Percentiles rank a stretch among this genome's conserved stretches.
These are phyloP conservation scores for Pipistrellus pipistrellus DNA, from an alignment of 2,797 vertebrate species.

Conservation along the genomic window DNA sequence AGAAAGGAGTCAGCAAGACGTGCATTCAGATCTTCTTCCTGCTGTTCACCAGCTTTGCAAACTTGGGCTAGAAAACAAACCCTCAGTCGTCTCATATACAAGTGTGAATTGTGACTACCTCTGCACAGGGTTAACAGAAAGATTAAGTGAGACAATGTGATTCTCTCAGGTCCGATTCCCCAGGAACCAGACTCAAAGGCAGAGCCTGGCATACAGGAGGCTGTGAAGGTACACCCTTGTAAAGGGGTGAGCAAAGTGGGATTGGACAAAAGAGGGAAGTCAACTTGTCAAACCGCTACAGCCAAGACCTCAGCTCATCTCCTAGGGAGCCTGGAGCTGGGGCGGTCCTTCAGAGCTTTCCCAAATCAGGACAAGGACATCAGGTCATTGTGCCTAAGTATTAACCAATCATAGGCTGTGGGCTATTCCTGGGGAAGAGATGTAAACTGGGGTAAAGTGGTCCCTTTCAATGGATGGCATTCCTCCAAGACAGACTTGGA, in stretches of 20 bases:
- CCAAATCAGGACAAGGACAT: neutral
- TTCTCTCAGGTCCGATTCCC: neutral
- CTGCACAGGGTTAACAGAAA: neutral
- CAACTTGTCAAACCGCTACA: rapidly evolving
- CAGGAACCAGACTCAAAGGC: slow-evolving; percentile 2
- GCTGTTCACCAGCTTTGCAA: neutral
- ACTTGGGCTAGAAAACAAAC: slow-evolving; percentile 1
- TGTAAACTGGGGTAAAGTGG: neutral
- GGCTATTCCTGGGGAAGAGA: neutral
- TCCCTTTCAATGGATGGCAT: neutral
- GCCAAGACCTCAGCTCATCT: neutral
- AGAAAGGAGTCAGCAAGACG: slow-evolving; percentile 33
- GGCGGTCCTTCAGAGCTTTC: neutral
- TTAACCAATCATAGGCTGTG: neutral
- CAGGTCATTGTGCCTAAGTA: neutral
- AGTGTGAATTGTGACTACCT: neutral
- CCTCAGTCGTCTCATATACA: neutral
- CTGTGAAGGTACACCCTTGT: rapidly evolving
- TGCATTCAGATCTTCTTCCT: neutral
- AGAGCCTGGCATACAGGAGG: neutral
- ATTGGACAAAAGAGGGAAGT: neutral
- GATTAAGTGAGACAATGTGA: neutral
- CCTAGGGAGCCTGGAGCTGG: neutral
- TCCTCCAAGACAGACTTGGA: neutral
- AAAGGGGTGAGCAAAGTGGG: neutral